Conservation (phyloP, 2,888 invertebrate genomes). For the Alloplasta piceator region DNA sequence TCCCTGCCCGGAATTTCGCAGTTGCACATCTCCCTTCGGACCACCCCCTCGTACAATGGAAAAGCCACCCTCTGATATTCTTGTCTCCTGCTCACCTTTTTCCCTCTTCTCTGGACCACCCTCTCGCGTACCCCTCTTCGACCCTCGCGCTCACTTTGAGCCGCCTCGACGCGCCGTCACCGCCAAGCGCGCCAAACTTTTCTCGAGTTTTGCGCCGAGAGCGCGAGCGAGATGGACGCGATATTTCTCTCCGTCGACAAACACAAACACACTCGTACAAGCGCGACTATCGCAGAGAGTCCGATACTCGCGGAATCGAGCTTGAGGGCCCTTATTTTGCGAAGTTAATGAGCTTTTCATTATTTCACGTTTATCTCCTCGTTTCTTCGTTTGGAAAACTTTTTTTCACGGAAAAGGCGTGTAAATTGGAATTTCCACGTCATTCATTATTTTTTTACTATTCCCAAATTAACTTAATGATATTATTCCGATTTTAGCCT, state of each 20-base stretch:
- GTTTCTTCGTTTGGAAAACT: no score
- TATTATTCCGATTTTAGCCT: no score
- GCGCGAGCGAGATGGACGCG: conserved; percentile 60
- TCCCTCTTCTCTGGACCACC: neutral
- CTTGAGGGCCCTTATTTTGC: no score
- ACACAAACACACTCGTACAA: no score
- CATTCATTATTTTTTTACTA: no score
- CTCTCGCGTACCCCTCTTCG: neutral
- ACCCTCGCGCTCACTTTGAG: conserved; percentile 17
- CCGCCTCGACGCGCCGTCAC: conserved; percentile 54
- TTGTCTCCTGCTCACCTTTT: conserved; percentile 17
- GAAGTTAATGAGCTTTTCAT: no score
- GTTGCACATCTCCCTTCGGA: neutral
- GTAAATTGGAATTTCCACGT: no score
- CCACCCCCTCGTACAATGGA: neutral
- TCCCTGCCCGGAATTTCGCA: neutral
- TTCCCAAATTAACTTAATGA: no score
- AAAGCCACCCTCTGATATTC: conserved; percentile 9
- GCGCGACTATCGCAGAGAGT: no score
- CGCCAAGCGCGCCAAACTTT: conserved; percentile 65
- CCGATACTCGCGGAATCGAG: no score
- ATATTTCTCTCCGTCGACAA: neutral
- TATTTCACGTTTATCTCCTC: no score
- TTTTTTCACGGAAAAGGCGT: no score
- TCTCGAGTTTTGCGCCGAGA: conserved; percentile 63